Evolutionary conservation across 23 tunicate genomes (phyloP), one percentile per base, ranked within the genome.

Genomic region (Styela clava): DNA sequence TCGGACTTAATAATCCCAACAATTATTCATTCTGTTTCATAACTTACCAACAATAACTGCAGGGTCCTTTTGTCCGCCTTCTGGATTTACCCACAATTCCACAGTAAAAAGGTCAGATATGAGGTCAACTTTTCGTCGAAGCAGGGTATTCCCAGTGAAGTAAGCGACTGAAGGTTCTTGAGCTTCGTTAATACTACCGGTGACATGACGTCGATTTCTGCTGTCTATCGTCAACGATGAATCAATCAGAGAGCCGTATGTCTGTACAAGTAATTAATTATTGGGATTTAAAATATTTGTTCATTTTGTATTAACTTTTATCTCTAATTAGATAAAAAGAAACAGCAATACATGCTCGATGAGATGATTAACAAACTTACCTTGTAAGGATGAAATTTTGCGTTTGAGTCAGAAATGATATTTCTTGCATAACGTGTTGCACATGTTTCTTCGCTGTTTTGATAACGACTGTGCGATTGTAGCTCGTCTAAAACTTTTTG

Each of bases 31-130:
- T 44, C 56, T 44, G 56, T 5, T 5, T 44, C 56, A 7, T 12
- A 7, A 52, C 83, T 79, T 33, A 79, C 83, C 83, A 64, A 79
- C 21, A 16, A 67, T 35, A 3, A 63, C 31, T 33, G 83, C 73
- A 12, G 73, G 83, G 33, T 67, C 64, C 22, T 35, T 65, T 34
- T 79, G 83, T 79, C 83, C 83, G 3, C 83, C 83, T 24, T 79
- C 83, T 0, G 83, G 71, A 33, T 79, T 79, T 1, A 79, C 0
- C 83, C 83, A 79, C 2, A 33, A 33, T 32, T 65, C 73, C 21
- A 64, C 36, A 1, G 83, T 79, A 31, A 79, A 79, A 27, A 18
- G 31, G 71, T 67, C 71, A 18, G 30, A 27, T 29, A 19, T 25
- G 31, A 1, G 1, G 31, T 27, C 30, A 23, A 27, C 23, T 16